Conservation (phyloP, 2,113 vertebrate genomes). For the Collichthys lucidus region DNA sequence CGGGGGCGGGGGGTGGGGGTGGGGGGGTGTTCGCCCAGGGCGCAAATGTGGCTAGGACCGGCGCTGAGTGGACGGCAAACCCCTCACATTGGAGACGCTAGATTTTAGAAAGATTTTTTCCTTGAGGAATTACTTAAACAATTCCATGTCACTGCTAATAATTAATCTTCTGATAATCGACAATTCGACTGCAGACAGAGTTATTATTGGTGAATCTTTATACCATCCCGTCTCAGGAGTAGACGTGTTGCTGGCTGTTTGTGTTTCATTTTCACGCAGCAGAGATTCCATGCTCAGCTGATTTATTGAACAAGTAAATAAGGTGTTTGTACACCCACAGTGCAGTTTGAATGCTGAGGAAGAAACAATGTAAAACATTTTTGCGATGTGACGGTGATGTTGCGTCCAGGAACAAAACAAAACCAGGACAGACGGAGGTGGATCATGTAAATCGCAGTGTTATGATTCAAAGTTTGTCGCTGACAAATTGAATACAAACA, state of each 20-base stretch:
- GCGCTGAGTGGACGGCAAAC: too few relatives aligned
- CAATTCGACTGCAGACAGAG: neutral
- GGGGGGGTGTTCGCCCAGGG: too few relatives aligned
- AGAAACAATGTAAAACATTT: neutral
- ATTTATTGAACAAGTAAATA: too few relatives aligned
- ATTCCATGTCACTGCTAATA: too few relatives aligned
- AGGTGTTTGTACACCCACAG: neutral
- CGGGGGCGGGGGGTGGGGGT: too few relatives aligned
- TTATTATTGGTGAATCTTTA: neutral
- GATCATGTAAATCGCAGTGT: neutral
- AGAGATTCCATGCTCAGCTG: neutral
- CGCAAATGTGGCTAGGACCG: too few relatives aligned
- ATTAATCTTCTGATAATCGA: too few relatives aligned
- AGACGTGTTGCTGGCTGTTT: neutral
- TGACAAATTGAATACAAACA: neutral
- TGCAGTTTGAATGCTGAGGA: neutral
- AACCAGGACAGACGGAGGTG: too few relatives aligned
- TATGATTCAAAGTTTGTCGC: neutral
- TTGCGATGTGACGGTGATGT: neutral
- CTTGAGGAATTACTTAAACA: too few relatives aligned
- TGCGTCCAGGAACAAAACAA: too few relatives aligned
- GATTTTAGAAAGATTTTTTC: too few relatives aligned
- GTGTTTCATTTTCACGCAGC: neutral
- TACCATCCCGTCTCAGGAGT: neutral
- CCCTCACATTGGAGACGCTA: too few relatives aligned